phyloP scores from a whole-genome alignment of 2,113 vertebrate species.

The Chroicocephalus ridibundus region DNA sequence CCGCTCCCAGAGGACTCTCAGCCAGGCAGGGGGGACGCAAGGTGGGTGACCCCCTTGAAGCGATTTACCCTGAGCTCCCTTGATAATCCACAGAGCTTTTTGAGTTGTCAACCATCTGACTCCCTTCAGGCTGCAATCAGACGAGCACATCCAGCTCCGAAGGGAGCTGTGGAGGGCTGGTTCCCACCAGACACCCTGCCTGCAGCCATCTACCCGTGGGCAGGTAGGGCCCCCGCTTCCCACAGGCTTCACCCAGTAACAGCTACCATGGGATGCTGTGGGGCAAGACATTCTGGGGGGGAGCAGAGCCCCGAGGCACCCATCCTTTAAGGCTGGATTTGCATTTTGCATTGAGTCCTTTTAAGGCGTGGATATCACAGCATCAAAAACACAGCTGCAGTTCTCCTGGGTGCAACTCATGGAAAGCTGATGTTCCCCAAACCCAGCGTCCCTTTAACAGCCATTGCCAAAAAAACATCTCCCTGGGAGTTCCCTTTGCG shows the following conservation, averaged over 20 bases:
- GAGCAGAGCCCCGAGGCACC: background rate
- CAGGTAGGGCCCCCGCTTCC: background rate
- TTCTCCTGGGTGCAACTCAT: background rate
- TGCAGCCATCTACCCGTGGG: rapidly evolving
- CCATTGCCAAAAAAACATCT: background rate
- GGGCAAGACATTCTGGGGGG: background rate
- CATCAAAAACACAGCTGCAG: background rate
- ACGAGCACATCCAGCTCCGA: background rate
- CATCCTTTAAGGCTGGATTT: background rate
- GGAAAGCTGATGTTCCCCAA: background rate
- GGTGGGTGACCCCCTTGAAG: background rate
- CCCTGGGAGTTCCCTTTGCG: background rate
- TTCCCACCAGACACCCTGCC: background rate
- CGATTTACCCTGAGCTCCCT: background rate
- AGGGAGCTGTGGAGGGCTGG: background rate
- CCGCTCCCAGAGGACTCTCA: background rate
- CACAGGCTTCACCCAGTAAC: background rate
- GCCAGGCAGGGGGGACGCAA: background rate
- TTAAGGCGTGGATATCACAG: background rate
- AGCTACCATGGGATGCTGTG: background rate
- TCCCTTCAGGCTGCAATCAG: background rate
- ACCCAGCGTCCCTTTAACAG: background rate
- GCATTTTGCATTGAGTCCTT: background rate
- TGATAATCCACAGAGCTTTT: background rate
- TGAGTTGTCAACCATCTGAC: background rate